Evolutionary conservation across 2,113 vertebrate species (phyloP), one percentile per base, ranked within the genome.

Genomic region (Propithecus coquereli): DNA sequence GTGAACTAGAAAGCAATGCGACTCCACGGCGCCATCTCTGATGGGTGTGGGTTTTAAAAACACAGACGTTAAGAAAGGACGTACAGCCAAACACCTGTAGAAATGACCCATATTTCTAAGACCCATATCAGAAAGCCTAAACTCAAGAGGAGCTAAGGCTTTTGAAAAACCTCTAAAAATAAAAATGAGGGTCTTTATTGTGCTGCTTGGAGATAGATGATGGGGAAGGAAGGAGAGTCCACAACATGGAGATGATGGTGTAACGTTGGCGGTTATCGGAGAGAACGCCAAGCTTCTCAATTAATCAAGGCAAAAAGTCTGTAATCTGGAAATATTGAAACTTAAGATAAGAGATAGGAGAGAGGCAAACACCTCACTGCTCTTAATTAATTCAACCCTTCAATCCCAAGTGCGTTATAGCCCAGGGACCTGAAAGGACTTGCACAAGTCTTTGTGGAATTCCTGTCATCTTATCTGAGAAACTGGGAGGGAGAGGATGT

Each of bases 331-430:
- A 83, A 96, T 95, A 95, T 23, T 16, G 50, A 85, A 94, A 90
- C 71, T 94, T n/a, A 68, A 96, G 90, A 82, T 70, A 96, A 23
- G 88, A 83, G 27, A 82, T 30, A 95, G 40, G 79, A 84, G 66
- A 94, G 54, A 96, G 32, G 77, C 6, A 3, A 68, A 86, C 22
- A 95, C 43, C 43, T 97, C 83, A 52, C 30, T 91, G 88, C 45
- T 91, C 91, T 94, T 96, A 95, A 94, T 94, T 92, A 96, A 96
- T 91, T 91, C 91, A 89, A 14, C 82, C 89, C 86, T 97, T 25
- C 68, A 76, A 52, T 92, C 43, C n/a, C 77, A 59, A 45, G 45
- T 82, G 85, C 96, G 63, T 94, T 95, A 86, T 74, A 88, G 61
- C 77, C 37, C 88, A 83, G 77, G 61, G 77, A 96, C 77, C 77